Base-by-base conservation (phyloP, 2,113 vertebrate species). In the Oenanthe oenanthe region DNA sequence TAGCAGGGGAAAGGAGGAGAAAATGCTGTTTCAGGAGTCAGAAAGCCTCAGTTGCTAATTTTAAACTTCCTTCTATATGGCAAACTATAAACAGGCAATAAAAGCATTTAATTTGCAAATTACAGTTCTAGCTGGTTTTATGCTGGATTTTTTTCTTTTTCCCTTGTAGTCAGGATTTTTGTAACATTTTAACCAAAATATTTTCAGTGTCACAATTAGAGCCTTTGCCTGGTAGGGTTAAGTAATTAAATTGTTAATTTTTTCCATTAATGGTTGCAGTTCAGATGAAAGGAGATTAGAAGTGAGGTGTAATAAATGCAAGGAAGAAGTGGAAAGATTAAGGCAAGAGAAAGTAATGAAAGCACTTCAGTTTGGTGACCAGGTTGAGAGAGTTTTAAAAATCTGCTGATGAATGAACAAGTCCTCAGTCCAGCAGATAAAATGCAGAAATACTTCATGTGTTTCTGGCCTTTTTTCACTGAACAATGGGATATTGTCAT, bases 1-100 rank as follows among this genome's bases (percentile, higher is more conserved):
- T 93, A 85, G 32, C 50, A 81, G 68, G 45, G 22, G 31, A 83
- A 88, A 40, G 32, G 36, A 81, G 63, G 45, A 34, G 57, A 96
- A 92, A 90, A 72, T 85, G 77, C 68, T 82, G 53, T 63, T 96
- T 93, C 87, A 81, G 85, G 86, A 83, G 58, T 66, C 86, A 54
- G 53, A 62, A 66, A 57, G 25, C 32, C n/a, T 78, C 40, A 58
- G 14, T 34, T 91, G 43, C 65, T 76, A 67, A 83, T 74, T 92
- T 53, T 78, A 72, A 60, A 73, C 12, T 85, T 77, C 48, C 32
- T 85, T 90, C 57, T 83, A 60, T 80, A 76, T 84, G 57, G 47
- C 18, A 71, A 80, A 51, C 72, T 71, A 43, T 87, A 87, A 85
- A 56, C n/a, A 47, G 61, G 32, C 77, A 81, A 51, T 86, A 85